phyloP scores from a whole-genome alignment of 2,797 vertebrate genomes.

The Siniperca undulata region DNA sequence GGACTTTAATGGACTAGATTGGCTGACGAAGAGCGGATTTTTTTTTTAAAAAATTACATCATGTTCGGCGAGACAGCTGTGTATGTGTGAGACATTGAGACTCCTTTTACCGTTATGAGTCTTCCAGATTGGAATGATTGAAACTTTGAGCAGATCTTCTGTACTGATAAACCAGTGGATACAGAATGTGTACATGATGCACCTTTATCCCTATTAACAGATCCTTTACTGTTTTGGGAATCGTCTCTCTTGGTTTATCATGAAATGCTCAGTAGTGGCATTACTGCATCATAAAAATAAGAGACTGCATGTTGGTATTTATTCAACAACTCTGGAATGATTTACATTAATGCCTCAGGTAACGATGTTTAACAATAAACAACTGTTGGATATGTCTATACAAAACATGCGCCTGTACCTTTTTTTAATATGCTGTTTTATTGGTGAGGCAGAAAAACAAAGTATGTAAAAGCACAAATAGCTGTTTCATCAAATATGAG shows the following conservation, averaged over 20 bases:
- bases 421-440: neutral
- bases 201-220: neutral
- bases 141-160: neutral
- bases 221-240: conserved; percentile 3
- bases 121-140: neutral
- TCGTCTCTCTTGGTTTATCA: neutral
- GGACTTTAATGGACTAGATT: conserved; percentile 27
- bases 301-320: conserved; percentile 35
- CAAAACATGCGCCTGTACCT: neutral
- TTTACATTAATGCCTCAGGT: conserved; percentile 11
- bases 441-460: neutral
- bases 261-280: neutral
- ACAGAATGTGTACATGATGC: neutral
- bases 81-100: neutral
- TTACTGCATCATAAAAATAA: conserved; percentile 27
- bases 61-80: neutral
- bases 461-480: neutral
- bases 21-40: neutral
- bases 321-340: conserved; percentile 26
- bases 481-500: neutral
- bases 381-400: neutral
- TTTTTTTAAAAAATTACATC: conserved; percentile 3
- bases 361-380: conserved; percentile 9
- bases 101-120: neutral
- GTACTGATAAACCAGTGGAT: neutral